Evolutionary conservation across 2,888 invertebrate genomes (phyloP), one percentile per base, ranked within the genome.

Genomic region (Cheiracanthium punctorium): DNA sequence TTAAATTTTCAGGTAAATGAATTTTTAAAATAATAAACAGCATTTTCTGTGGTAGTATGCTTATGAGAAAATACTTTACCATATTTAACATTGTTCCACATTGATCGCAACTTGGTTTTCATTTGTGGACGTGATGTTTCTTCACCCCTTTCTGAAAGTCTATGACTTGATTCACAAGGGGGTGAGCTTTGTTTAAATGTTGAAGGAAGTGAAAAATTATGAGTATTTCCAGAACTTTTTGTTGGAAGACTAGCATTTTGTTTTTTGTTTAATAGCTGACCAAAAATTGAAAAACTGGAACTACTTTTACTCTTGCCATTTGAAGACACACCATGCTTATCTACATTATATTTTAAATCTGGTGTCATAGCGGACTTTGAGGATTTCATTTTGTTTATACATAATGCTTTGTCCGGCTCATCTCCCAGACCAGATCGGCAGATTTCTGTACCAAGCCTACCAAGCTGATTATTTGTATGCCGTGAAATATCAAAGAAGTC

Each of bases 21-120:
- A n/a, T n/a, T n/a, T n/a, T n/a, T n/a, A n/a, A n/a, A n/a, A n/a
- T n/a, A n/a, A n/a, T n/a, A n/a, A n/a, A n/a, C n/a, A n/a, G n/a
- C n/a, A n/a, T n/a, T n/a, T n/a, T n/a, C n/a, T n/a, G n/a, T n/a
- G n/a, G n/a, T n/a, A n/a, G n/a, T n/a, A n/a, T n/a, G n/a, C n/a
- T n/a, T n/a, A n/a, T n/a, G n/a, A n/a, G n/a, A n/a, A n/a, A n/a
- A n/a, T n/a, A n/a, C n/a, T n/a, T 91, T 92, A 93, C 95, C 96
- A 92, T 96, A 96, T 93, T 96, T 96, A 85, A 97, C 95, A 92
- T 97, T 97, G 92, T 97, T 96, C 96, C 96, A 97, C 94, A 96
- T 95, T 58, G 96, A 96, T 90, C 96, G 92, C 75, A 97, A 92
- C 89, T 95, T 95, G 32, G 95, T 95, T 92, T 96, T 96, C 89